phyloP scores from a whole-genome alignment of 1,140 invertebrate genomes.

The Lordiphosa stackelbergi region DNA sequence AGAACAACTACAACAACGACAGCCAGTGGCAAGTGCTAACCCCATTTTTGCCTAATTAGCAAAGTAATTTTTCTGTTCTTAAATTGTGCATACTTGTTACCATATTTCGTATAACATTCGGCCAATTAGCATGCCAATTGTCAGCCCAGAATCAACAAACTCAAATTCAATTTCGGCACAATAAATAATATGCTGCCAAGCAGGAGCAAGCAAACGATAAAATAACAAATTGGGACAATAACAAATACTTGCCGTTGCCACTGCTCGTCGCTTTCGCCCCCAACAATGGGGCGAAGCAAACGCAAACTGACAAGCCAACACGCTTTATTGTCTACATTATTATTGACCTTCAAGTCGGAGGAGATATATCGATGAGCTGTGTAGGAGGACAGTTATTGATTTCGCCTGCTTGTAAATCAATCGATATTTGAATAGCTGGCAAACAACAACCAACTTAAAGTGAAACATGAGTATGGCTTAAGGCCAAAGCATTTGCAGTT shows the following conservation, averaged over 20 bases:
- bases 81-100: conserved; percentile 32
- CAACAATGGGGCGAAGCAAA: conserved; percentile 18
- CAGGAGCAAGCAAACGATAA: conserved; percentile 19
- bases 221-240: conserved; percentile 33
- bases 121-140: conserved; percentile 50
- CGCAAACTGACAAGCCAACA: conserved; percentile 35
- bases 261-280: neutral
- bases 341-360: conserved; percentile 56
- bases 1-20: conserved; percentile 24
- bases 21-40: conserved; percentile 60
- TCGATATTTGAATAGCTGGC: conserved; percentile 42
- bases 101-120: conserved; percentile 22
- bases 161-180: conserved; percentile 66
- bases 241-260: conserved; percentile 27
- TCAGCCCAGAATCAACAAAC: conserved; percentile 51
- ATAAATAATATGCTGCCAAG: conserved; percentile 66
- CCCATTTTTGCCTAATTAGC: conserved; percentile 66
- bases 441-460: conserved; percentile 28
- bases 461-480: conserved; percentile 7
- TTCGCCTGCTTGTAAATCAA: conserved; percentile 36
- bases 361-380: conserved; percentile 10
- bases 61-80: conserved; percentile 59
- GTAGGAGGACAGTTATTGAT: conserved; percentile 51
- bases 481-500: conserved; percentile 4
- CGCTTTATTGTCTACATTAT: conserved; percentile 54